These are phyloP conservation scores for Spinus pinus DNA, from an alignment of 2,797 vertebrate species.

Conservation along the genomic window DNA sequence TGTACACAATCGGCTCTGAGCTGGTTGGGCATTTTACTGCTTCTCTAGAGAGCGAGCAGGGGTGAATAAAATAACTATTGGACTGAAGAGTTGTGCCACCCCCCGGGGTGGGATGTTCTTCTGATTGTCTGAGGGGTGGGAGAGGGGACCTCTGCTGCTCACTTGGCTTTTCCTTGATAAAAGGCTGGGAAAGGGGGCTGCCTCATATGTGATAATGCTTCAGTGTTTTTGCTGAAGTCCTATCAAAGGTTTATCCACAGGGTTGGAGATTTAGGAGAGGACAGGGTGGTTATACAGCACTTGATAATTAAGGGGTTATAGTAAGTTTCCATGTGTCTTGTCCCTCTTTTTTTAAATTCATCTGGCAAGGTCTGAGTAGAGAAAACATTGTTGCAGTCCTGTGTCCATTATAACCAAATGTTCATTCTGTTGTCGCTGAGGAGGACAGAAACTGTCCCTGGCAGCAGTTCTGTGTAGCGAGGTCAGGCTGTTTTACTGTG, in stretches of 20 bases:
- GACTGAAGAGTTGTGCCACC: slow-evolving; percentile 2
- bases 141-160: slow-evolving; percentile 9
- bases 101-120: neutral
- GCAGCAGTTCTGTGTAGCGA: neutral
- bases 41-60: slow-evolving; percentile 31
- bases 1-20: slow-evolving; percentile 47
- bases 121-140: neutral
- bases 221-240: slow-evolving; percentile 41
- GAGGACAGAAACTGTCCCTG: neutral
- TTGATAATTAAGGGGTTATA: neutral
- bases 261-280: neutral
- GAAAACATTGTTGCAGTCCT: neutral
- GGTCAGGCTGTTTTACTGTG: neutral
- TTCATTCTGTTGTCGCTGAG: neutral
- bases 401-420: neutral
- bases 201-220: neutral
- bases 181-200: neutral
- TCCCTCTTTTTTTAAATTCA: neutral
- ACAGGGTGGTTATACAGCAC: slow-evolving; percentile 24
- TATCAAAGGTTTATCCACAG: neutral
- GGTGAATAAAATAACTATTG: slow-evolving; percentile 10
- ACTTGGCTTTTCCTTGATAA: neutral
- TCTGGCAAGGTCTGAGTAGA: neutral
- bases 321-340: neutral
- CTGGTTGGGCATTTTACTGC: slow-evolving; percentile 48